These are phyloP conservation scores for Chiroxiphia lanceolata DNA, from an alignment of 2,797 vertebrate genomes.

Conservation along the genomic window DNA sequence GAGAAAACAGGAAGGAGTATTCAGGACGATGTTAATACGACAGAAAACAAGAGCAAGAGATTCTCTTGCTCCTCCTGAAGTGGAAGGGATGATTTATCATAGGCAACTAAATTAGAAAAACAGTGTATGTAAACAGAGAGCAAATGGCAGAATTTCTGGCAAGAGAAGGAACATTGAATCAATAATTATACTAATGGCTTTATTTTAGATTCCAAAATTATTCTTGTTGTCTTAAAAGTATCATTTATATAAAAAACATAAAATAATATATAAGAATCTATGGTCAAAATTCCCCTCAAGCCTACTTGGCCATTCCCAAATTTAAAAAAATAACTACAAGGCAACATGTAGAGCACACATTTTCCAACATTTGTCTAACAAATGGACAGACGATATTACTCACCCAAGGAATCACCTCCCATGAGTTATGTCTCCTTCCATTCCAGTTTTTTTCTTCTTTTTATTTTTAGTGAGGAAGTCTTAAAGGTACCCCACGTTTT, in stretches of 20 bases:
- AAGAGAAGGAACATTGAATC: not conserved
- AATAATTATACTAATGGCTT: not conserved
- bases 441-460: not conserved
- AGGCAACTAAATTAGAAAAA: not conserved
- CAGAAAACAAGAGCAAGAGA: not conserved
- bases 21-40: not conserved
- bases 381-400: not conserved
- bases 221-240: not conserved
- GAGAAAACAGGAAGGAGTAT: not conserved
- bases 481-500: not conserved
- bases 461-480: not conserved
- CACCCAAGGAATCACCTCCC: not conserved
- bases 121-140: not conserved
- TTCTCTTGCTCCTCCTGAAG: conserved; percentile 11
- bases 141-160: not conserved
- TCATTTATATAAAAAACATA: not conserved
- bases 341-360: not conserved
- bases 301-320: not conserved
- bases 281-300: not conserved
- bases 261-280: not conserved
- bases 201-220: not conserved
- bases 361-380: conserved; percentile 10
- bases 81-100: conserved; percentile 24
- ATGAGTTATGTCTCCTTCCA: not conserved
- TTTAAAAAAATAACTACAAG: not conserved